Conservation (phyloP, 2,113 vertebrate genomes). For the Datnioides undecimradiatus region DNA sequence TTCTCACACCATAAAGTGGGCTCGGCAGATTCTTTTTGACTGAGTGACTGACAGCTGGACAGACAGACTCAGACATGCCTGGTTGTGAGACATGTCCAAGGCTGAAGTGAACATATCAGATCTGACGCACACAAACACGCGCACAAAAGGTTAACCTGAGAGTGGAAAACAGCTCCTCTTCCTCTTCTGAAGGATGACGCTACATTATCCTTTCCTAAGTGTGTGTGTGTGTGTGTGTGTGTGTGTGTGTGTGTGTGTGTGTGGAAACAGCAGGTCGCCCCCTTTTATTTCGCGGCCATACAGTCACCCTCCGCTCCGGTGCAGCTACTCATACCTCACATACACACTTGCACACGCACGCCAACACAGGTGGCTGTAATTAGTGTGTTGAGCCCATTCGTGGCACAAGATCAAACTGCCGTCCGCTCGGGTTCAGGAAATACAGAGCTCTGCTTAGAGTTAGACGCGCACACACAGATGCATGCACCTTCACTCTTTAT, state of each 20-base stretch:
- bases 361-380: conserved; percentile 82
- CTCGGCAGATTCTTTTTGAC: neutral
- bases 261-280: conserved; percentile 65
- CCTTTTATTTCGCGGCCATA: conserved; percentile 54
- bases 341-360: conserved; percentile 34
- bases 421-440: conserved; percentile 70
- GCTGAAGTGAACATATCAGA: conserved; percentile 22
- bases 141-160: conserved; percentile 29
- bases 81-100: conserved; percentile 12
- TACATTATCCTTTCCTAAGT: conserved; percentile 25
- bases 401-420: conserved; percentile 79
- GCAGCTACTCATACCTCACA: conserved; percentile 12
- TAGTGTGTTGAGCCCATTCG: conserved; percentile 72
- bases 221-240: conserved; percentile 24
- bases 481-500: conserved; percentile 55
- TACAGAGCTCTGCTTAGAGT: conserved; percentile 61
- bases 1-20: neutral
- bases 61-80: conserved; percentile 33
- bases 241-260: conserved; percentile 37
- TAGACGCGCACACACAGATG: conserved; percentile 56
- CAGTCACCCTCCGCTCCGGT: conserved; percentile 40
- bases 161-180: conserved; percentile 43
- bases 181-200: conserved; percentile 42
- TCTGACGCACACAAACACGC: conserved; percentile 27
- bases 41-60: conserved; percentile 55